Percentiles rank a stretch among this genome's conserved stretches.
Evolutionary conservation across 2,797 vertebrate genomes (phyloP).

Genomic region (Mastacembelus armatus): DNA sequence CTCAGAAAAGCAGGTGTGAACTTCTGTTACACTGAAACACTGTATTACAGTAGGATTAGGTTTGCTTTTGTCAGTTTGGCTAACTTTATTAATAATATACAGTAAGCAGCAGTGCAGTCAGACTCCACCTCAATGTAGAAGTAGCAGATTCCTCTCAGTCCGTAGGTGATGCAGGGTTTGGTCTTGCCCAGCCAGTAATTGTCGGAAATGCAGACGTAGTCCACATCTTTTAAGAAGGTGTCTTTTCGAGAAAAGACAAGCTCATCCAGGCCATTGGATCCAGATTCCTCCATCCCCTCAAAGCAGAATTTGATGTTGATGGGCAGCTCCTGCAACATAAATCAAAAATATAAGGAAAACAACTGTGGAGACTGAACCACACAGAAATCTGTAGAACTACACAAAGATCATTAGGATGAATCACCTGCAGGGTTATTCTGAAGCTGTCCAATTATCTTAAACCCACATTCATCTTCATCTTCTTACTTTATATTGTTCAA

Average conservation of each 20-base stretch:
- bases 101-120: fast-evolving
- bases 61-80: neutral
- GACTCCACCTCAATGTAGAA: constrained; percentile 89
- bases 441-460: neutral
- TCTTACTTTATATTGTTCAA: too few relatives aligned
- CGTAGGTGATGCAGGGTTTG: constrained; percentile 97
- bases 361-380: too few relatives aligned
- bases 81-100: neutral
- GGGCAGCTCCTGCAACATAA: constrained; percentile 88
- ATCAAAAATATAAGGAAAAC: neutral
- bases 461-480: too few relatives aligned
- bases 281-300: constrained; percentile 98
- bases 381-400: too few relatives aligned
- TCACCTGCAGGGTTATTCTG: neutral
- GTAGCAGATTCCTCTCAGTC: constrained; percentile 95
- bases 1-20: neutral
- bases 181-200: constrained; percentile 98
- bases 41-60: neutral
- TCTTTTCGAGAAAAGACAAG: constrained; percentile 90
- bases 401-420: too few relatives aligned
- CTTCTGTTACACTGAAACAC: neutral
- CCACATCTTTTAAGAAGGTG: constrained; percentile 92
- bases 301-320: constrained; percentile 98
- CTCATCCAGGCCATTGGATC: constrained; percentile 94
- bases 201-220: constrained; percentile 97